phyloP scores from a whole-genome alignment of 2,888 invertebrate genomes.

The Drosophila borborema region DNA sequence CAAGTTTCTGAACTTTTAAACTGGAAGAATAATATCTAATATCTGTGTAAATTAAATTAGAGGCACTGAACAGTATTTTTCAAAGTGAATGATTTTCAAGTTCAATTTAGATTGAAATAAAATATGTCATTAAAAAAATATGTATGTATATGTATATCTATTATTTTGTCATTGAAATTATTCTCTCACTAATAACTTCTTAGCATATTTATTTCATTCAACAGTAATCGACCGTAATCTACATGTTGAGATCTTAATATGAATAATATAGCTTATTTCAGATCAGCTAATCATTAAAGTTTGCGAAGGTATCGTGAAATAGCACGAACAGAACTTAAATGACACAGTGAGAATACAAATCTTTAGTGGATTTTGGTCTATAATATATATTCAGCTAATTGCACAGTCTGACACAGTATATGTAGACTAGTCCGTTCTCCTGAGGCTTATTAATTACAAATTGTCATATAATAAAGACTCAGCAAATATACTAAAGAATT shows the following conservation, averaged over 20 bases:
- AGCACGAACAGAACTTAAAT: not conserved
- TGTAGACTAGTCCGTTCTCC: not conserved
- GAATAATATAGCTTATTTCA: not conserved
- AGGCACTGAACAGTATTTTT: not conserved
- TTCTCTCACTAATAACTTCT: not conserved
- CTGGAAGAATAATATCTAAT: not conserved
- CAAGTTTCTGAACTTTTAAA: not conserved
- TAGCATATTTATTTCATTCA: not conserved
- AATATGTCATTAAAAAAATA: not conserved
- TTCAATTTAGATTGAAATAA: not conserved
- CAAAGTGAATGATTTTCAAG: not conserved
- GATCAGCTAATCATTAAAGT: not conserved
- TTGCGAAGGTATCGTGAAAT: not conserved
- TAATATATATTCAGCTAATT: not conserved
- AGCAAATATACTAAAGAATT: not conserved
- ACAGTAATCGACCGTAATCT: not conserved
- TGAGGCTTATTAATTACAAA: not conserved
- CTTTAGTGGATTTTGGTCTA: not conserved
- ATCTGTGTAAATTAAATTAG: not conserved
- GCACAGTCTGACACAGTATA: not conserved
- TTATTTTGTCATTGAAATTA: too few relatives aligned
- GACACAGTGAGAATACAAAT: not conserved
- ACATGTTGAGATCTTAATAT: not conserved
- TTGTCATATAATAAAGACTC: not conserved
- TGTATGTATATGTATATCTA: too few relatives aligned